These are phyloP conservation scores for Pseudococcus jackbeardsleyi DNA, from an alignment of 2,888 invertebrate genomes.

Conservation along the genomic window DNA sequence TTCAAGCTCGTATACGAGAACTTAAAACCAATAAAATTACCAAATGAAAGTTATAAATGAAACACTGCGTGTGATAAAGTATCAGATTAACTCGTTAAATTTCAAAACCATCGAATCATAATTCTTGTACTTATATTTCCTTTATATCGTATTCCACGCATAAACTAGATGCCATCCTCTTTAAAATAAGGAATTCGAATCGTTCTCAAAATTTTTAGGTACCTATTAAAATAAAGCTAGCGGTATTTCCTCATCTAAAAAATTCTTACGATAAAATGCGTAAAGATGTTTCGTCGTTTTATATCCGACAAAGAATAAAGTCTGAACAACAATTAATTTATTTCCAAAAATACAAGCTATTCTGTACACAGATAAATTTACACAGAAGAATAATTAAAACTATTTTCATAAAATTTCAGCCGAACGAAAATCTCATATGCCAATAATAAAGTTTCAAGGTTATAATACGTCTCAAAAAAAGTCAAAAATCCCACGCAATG, in stretches of 20 bases:
- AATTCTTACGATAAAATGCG: too few species aligned
- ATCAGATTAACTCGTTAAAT: conserved; percentile 55
- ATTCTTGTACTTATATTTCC: conserved; percentile 46
- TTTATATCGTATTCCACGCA: conserved; percentile 14
- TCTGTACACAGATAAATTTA: too few species aligned
- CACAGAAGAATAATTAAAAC: too few species aligned
- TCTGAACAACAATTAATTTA: too few species aligned
- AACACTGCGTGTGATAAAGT: conserved; percentile 46
- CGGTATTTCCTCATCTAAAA: not conserved
- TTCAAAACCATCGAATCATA: conserved; percentile 51
- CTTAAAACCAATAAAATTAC: conserved; percentile 53
- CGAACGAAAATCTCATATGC: too few species aligned
- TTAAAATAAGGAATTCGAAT: conserved; percentile 26
- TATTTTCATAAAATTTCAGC: too few species aligned
- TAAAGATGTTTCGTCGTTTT: too few species aligned
- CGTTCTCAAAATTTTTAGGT: conserved; percentile 18
- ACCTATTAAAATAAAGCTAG: not conserved
- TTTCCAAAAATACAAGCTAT: too few species aligned
- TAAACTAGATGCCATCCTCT: conserved; percentile 6
- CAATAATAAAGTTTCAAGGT: too few species aligned
- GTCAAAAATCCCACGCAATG: too few species aligned
- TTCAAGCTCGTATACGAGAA: conserved; percentile 24
- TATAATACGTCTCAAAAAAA: too few species aligned
- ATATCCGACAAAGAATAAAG: too few species aligned
- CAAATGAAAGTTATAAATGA: conserved; percentile 52